phyloP scores from a whole-genome alignment of 2,113 vertebrate species.

The Saccopteryx bilineata region DNA sequence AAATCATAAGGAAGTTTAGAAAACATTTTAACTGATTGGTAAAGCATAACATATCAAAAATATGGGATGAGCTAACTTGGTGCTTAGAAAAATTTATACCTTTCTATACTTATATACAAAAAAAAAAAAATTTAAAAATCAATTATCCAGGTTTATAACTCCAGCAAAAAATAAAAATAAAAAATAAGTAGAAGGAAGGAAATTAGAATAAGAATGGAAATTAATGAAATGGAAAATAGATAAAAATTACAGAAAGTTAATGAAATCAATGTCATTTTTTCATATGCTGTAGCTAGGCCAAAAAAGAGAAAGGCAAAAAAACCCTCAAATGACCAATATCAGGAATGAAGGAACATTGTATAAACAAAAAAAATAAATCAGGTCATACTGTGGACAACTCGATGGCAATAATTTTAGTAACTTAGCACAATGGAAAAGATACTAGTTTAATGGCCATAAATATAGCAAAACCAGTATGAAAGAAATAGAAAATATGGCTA shows the following conservation, averaged over 20 bases:
- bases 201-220: neutral
- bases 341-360: neutral
- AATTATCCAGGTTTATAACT: neutral
- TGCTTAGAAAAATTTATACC: constrained; percentile 6
- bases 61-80: neutral
- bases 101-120: constrained; percentile 17
- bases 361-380: neutral
- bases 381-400: neutral
- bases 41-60: neutral
- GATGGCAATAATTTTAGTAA: constrained; percentile 17
- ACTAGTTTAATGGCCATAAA: neutral
- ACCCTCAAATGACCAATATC: neutral
- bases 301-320: neutral
- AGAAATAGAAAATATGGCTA: neutral
- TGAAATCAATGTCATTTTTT: neutral
- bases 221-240: constrained; percentile 13
- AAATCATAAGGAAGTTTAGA: constrained; percentile 22
- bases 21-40: neutral
- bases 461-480: neutral
- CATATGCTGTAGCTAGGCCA: neutral
- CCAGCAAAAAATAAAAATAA: neutral
- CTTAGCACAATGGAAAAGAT: neutral
- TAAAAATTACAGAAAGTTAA: neutral
- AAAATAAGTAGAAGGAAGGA: neutral
- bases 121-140: constrained; percentile 24